Conservation (phyloP, 1,140 invertebrate species). For the Rhagoletis zephyria region DNA sequence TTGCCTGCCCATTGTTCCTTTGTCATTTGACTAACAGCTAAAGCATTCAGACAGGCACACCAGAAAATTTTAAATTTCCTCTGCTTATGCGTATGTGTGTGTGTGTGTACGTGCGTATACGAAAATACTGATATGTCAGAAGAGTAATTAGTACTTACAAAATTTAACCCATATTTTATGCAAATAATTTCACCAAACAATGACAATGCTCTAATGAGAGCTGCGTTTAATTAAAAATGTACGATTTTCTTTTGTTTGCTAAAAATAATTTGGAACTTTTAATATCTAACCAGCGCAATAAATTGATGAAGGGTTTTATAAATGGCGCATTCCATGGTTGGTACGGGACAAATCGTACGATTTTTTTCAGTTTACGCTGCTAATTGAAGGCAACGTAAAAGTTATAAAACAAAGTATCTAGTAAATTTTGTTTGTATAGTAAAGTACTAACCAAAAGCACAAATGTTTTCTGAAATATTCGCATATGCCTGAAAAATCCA, state of each 20-base stretch:
- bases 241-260: no score
- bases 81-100: background rate
- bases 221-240: slow-evolving; percentile 25
- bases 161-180: slow-evolving; percentile 38
- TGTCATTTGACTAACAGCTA: slow-evolving; percentile 39
- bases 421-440: no score
- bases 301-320: no score
- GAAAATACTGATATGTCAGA: background rate
- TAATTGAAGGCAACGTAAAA: no score
- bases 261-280: background rate
- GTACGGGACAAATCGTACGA: no score
- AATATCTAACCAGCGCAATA: background rate
- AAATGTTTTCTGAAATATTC: no score
- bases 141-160: slow-evolving; percentile 33
- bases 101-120: background rate
- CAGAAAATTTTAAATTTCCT: background rate
- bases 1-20: slow-evolving; percentile 35
- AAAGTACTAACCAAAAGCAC: no score
- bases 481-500: no score
- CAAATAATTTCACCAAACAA: slow-evolving; percentile 39
- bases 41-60: background rate
- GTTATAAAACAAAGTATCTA: no score
- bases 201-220: slow-evolving; percentile 34
- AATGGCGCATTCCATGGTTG: no score
- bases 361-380: no score